Evolutionary conservation across 1,140 invertebrate genomes (phyloP).

Genomic region (Brachionus plicatilis): DNA sequence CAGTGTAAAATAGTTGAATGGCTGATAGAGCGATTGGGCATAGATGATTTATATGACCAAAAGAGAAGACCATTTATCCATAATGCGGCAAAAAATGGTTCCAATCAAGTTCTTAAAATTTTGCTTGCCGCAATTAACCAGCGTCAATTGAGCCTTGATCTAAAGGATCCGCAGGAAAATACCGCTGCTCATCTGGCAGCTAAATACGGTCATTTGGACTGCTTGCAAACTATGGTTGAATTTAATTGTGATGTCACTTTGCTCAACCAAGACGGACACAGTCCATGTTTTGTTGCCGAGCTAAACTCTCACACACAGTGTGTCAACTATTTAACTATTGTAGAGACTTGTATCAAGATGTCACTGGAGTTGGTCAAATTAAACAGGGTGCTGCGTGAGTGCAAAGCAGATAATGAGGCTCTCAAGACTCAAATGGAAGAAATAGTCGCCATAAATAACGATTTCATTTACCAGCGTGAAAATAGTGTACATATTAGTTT

Average conservation of each 20-base stretch:
- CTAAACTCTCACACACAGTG: neutral
- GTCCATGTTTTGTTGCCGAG: constrained; percentile 24
- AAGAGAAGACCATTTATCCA: constrained; percentile 16
- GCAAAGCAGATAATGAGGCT: neutral
- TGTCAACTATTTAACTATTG: constrained; percentile 36
- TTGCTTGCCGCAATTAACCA: neutral
- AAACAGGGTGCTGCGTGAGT: neutral
- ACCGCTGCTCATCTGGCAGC: constrained; percentile 30
- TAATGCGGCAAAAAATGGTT: constrained; percentile 25
- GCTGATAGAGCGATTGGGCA: neutral
- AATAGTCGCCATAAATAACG: constrained; percentile 31
- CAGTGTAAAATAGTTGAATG: constrained; percentile 3
- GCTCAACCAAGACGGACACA: neutral
- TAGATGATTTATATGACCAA: neutral
- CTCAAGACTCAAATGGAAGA: constrained; percentile 37
- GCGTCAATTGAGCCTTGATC: neutral
- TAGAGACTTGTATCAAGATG: constrained; percentile 19
- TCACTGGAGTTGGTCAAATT: constrained; percentile 2
- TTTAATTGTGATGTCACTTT: constrained; percentile 12
- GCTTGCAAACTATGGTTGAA: constrained; percentile 34
- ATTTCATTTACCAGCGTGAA: constrained; percentile 28
- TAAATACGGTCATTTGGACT: constrained; percentile 35
- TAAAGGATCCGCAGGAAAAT: constrained; percentile 1
- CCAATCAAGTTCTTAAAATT: neutral
- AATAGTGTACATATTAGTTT: constrained; percentile 5